Base-by-base conservation (phyloP, 2,797 vertebrate species). In the Tapirus indicus region DNA sequence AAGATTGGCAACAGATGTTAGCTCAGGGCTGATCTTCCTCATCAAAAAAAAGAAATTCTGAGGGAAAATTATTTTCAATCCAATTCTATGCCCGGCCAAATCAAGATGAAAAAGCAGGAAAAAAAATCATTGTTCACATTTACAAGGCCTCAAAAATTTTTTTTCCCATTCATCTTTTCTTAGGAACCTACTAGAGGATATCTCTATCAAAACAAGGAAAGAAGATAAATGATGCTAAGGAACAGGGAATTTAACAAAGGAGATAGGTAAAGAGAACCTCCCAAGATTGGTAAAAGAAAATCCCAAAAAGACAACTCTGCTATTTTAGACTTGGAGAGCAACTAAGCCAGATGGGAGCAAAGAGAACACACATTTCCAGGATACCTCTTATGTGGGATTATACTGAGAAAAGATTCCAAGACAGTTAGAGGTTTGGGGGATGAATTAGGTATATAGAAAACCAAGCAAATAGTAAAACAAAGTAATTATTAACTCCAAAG, bases 251-350 rank as follows among this genome's bases (percentile, higher is more conserved):
- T 71, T 62, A 79, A 64, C 25, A 88, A 88, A 95, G 47, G 29
- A 96, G 32, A 52, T 11, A 92, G 23, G n/a, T 32, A 94, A 78
- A 84, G 75, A 74, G 17, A 62, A 79, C 52, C 80, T 93, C 60
- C 47, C 17, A 27, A 80, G 16, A 60, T 20, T 80, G 7, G 60
- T 75, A 88, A 71, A 93, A 93, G 62, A 93, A 95, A 92, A 91
- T 58, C n/a, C 10, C n/a, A 29, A 95, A 83, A 83, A 69, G 17
- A 74, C 0, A 79, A 18, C 74, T 91, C 64, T 95, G 27, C 47
- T 85, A 58, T 23, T 80, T 84, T 71, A 85, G 25, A 75, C 44
- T 41, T 32, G 17, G 60, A 90, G 49, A 95, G 64, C 35, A 88
- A 77, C 78, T 35, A 87, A 69, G 58, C 12, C n/a, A 88, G 54